Evolutionary conservation across 2,888 invertebrate genomes (phyloP), one percentile per base, ranked within the genome.

Genomic region (Dichetophora obliterata): DNA sequence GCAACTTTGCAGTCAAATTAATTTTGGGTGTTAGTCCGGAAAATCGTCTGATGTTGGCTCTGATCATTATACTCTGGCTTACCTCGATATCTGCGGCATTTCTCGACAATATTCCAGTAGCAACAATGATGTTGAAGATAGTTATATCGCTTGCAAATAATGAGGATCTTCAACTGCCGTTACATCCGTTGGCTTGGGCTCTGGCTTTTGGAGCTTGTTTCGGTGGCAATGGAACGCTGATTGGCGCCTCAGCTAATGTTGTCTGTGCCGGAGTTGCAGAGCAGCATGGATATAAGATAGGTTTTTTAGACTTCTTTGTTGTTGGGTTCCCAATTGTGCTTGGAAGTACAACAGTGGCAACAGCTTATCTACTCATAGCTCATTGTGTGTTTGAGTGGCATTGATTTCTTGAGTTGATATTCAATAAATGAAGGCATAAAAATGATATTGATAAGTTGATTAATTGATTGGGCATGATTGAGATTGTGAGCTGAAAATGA

Each of bases 231-330:
- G 96, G 96, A 31, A 96, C 96, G 0, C 86, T 97, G n/a, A 95
- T 97, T 84, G 96, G 96, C 65, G 95, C 96, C 0, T 95, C 96
- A 24, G 95, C 96, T 0, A 97, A 97, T 89, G 95, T 97, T n/a
- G 95, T 97, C 0, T 95, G 96, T 88, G 96, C 96, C 1, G 96
- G 96, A 54, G 94, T 97, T 2, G 96, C 96, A 0, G 95, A 95
- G 83, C 96, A 96, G 83, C 95, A 97, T 87, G 97, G 96, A 5
- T 96, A 96, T 87, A 91, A 92, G 81, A 94, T 97, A 84, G 92
- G 94, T 0, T 96, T 97, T 86, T 88, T 93, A 84, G 92, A 95
- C 83, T 97, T 95, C 90, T 94, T 95, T 87, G 43, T 43, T 1
- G 14, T 95, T 77, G 96, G 96, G 9, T 94, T 96, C 85, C 96